Base-by-base conservation (phyloP, 2,113 vertebrate genomes). In the Platichthys flesus region DNA sequence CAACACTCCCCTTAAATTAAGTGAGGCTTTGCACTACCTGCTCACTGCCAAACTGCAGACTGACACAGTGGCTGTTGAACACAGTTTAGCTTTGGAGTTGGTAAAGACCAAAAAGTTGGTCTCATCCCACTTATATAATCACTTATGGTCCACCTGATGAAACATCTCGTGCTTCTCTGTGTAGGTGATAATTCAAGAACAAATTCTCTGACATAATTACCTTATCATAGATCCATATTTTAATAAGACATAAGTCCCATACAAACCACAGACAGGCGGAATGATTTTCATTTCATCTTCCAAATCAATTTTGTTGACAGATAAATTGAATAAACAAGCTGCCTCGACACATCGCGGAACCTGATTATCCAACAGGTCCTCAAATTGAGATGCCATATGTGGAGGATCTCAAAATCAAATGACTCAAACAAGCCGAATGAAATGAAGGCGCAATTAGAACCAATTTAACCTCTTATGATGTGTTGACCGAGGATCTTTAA, bases 401-500 rank as follows among this genome's bases (percentile, higher is more conserved):
- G 45, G 47, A 70, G 42, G 78, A 61, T 67, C 74, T 63, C 9
- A 21, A 68, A 80, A 58, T 76, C 67, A 37, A 47, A 75, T n/a
- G 59, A 65, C 54, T 1, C 31, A 7, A 31, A 31, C 31, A 7
- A 37, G 45, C 24, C 24, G 56, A 61, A 57, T 51, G 40, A 42
- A 82, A 72, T 76, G 68, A 77, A 31, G 62, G 35, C 18, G n/a
- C 23, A 76, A 59, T 81, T 52, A 68, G 49, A n/a, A 26, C 23
- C 15, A 5, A 37, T 42, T 71, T 60, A 47, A 63, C 68, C 51
- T 16, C 31, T 63, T n/a, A 10, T 18, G 37, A 49, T 10, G 54
- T 54, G 52, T 28, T 58, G 66, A 64, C n/a, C 56, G 21, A 20
- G 23, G 26, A 69, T 69, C 59, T 28, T 51, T 58, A 52, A 69